Evolutionary conservation across 2,797 vertebrate species (phyloP).

Genomic region (Sebastes matsubarae): DNA sequence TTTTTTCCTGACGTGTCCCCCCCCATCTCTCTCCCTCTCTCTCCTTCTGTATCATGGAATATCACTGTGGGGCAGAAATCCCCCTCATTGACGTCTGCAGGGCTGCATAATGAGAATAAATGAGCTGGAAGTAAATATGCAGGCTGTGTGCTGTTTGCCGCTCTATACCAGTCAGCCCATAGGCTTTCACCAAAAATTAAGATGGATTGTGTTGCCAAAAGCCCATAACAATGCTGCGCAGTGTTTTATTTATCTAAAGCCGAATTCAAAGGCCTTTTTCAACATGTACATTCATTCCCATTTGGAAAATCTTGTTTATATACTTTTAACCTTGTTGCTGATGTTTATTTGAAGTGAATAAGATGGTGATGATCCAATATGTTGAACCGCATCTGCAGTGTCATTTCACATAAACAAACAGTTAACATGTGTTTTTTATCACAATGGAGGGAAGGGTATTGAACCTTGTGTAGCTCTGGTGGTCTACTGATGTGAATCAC

Average conservation of each 20-base stretch:
- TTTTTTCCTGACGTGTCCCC: slow-evolving; percentile 55
- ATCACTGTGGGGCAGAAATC: slow-evolving; percentile 80
- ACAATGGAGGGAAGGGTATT: slow-evolving; percentile 12
- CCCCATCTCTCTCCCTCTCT: slow-evolving; percentile 20
- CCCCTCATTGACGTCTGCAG: slow-evolving; percentile 77
- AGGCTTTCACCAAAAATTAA: slow-evolving; percentile 81
- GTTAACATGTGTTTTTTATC: slow-evolving; percentile 34
- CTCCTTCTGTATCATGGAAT: slow-evolving; percentile 60
- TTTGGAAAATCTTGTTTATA: slow-evolving; percentile 24
- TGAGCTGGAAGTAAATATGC: slow-evolving; percentile 87
- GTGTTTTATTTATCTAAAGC: slow-evolving; percentile 69
- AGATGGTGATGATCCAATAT: slow-evolving; percentile 13
- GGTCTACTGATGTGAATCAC: slow-evolving; percentile 31
- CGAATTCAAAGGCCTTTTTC: slow-evolving; percentile 46
- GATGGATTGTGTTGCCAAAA: slow-evolving; percentile 76
- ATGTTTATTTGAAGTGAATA: slow-evolving; percentile 27
- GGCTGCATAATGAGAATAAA: slow-evolving; percentile 87
- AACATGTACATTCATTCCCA: slow-evolving; percentile 15
- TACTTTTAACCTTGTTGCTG: background rate
- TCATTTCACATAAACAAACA: slow-evolving; percentile 41
- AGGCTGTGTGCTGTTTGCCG: slow-evolving; percentile 74
- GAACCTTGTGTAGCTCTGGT: slow-evolving; percentile 28
- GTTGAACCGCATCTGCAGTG: slow-evolving; percentile 3
- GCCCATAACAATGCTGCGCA: slow-evolving; percentile 54
- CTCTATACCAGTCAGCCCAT: slow-evolving; percentile 70